Evolutionary conservation across 2,888 invertebrate species (phyloP).

Genomic region (Callyntrura guangdongensis): DNA sequence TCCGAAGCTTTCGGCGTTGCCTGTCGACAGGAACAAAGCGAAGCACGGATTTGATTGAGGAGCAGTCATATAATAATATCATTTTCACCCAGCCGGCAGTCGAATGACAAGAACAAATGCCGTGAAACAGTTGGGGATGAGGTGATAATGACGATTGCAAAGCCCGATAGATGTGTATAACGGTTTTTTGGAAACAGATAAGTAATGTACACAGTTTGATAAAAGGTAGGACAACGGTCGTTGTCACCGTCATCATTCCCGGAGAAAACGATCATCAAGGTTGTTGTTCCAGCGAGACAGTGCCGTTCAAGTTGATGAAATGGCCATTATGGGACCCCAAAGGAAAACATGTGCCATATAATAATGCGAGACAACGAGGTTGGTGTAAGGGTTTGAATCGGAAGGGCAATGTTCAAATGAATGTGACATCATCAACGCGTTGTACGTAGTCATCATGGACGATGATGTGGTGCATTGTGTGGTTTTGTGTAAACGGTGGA

Average conservation of each 20-base stretch:
- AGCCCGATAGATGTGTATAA: not conserved
- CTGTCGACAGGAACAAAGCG: conserved; percentile 61
- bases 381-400: not conserved
- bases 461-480: conserved; percentile 38
- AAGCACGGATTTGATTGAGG: not conserved
- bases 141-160: conserved; percentile 14
- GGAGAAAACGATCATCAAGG: conserved; percentile 28
- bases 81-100: not conserved
- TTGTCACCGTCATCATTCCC: conserved; percentile 43
- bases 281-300: conserved; percentile 44
- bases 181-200: not conserved
- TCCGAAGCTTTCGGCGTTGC: conserved; percentile 72
- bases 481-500: conserved; percentile 58
- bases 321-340: conserved; percentile 61
- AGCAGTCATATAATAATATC: not conserved
- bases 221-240: not conserved
- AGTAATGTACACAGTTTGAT: conserved; percentile 19
- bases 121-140: conserved; percentile 17
- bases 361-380: not conserved
- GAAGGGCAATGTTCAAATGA: not conserved
- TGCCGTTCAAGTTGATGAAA: conserved; percentile 72
- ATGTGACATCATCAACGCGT: not conserved
- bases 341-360: conserved; percentile 14
- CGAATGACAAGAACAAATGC: conserved; percentile 46
- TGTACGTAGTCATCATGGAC: conserved; percentile 47